phyloP scores from a whole-genome alignment of 2,113 vertebrate genomes.

The Hylia prasina region DNA sequence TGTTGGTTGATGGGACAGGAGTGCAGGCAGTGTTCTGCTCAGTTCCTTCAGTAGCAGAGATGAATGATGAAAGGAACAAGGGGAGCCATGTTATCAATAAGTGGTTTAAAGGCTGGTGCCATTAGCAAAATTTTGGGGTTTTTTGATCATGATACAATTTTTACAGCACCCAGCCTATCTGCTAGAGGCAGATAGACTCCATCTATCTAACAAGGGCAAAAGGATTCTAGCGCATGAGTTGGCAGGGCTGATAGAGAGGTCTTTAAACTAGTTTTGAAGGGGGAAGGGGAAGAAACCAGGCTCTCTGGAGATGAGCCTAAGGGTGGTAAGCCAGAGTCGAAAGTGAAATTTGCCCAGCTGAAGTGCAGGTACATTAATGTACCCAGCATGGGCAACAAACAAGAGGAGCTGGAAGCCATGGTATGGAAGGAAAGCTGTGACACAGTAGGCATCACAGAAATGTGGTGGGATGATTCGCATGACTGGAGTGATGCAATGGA shows the following conservation, averaged over 20 bases:
- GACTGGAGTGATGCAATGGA: neutral
- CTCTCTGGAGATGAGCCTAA: neutral
- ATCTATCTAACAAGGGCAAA: neutral
- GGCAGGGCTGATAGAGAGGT: neutral
- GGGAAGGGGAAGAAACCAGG: neutral
- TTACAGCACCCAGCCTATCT: neutral
- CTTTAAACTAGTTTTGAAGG: neutral
- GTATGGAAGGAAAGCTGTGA: neutral
- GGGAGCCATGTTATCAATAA: neutral
- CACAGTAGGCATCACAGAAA: neutral
- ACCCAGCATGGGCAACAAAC: too few relatives aligned
- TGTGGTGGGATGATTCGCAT: rapidly evolving
- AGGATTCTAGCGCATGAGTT: neutral
- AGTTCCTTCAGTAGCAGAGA: neutral
- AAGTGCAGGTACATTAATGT: too few relatives aligned
- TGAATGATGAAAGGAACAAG: neutral
- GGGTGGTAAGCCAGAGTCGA: neutral
- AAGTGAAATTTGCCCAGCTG: neutral
- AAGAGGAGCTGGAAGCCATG: neutral
- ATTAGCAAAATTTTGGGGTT: neutral
- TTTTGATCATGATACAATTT: neutral
- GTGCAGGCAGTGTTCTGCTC: neutral
- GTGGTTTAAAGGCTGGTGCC: neutral
- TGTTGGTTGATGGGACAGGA: neutral
- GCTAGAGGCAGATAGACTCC: neutral